These are phyloP conservation scores for Halyomorpha halys DNA, from an alignment of 1,140 invertebrate genomes.

Conservation along the genomic window DNA sequence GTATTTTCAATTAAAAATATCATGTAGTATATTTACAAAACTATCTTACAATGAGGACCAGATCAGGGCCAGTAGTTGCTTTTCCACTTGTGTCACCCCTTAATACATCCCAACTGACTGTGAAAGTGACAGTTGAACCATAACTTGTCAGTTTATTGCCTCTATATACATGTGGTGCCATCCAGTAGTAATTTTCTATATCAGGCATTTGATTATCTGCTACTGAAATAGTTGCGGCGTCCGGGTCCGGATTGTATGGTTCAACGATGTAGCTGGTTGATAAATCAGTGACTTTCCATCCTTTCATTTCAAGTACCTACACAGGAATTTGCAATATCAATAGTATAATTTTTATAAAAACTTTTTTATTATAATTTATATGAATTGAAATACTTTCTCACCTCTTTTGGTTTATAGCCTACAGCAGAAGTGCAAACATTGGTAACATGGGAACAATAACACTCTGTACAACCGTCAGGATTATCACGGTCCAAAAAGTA, in stretches of 20 bases:
- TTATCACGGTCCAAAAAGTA: constrained; percentile 69
- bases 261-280: constrained; percentile 40
- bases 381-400: constrained; percentile 34
- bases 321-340: background rate
- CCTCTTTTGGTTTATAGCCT: constrained; percentile 45
- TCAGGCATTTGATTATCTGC: constrained; percentile 54
- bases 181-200: constrained; percentile 77
- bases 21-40: background rate
- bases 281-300: constrained; percentile 54
- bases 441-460: constrained; percentile 86
- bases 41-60: constrained; percentile 64
- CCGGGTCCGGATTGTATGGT: constrained; percentile 41
- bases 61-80: constrained; percentile 70
- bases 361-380: background rate
- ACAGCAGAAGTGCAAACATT: constrained; percentile 52
- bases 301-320: constrained; percentile 46
- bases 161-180: constrained; percentile 61
- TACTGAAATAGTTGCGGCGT: constrained; percentile 46
- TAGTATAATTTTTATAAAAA: too few relatives aligned
- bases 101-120: constrained; percentile 72
- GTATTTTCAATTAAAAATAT: background rate
- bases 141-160: constrained; percentile 73
- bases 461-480: constrained; percentile 70
- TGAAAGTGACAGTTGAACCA: constrained; percentile 66
- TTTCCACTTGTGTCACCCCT: constrained; percentile 79